Evolutionary conservation across 2,113 vertebrate species (phyloP).

Genomic region (Chamaea fasciata): DNA sequence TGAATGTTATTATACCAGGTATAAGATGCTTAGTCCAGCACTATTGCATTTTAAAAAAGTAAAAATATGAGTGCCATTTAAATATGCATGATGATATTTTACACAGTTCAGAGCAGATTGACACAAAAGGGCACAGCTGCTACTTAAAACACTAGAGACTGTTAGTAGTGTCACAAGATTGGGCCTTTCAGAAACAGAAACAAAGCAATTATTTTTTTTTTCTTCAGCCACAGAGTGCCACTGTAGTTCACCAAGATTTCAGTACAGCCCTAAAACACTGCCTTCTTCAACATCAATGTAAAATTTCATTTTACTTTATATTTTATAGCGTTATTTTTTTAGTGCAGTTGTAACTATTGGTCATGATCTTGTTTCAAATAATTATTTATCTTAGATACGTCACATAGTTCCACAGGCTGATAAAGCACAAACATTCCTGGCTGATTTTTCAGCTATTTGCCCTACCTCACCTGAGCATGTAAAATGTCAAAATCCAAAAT

Average conservation of each 20-base stretch:
- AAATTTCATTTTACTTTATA: background rate
- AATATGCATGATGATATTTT: background rate
- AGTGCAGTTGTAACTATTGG: background rate
- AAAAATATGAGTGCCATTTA: background rate
- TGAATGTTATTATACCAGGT: background rate
- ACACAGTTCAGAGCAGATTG: background rate
- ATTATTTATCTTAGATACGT: background rate
- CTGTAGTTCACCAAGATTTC: background rate
- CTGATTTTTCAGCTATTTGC: background rate
- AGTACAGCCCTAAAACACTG: background rate
- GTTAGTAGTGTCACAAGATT: background rate
- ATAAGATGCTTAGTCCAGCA: background rate
- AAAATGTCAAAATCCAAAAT: background rate
- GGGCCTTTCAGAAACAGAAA: background rate
- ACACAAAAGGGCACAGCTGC: background rate
- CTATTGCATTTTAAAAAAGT: background rate
- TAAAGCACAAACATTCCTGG: background rate
- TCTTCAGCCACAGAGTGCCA: background rate
- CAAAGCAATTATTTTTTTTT: background rate
- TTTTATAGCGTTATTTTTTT: background rate
- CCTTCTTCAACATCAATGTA: background rate
- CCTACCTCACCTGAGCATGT: background rate
- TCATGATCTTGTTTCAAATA: background rate
- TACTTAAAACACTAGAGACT: background rate
- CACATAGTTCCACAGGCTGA: background rate